Base-by-base conservation (phyloP, 2,797 vertebrate species). In the Pitangus sulphuratus region DNA sequence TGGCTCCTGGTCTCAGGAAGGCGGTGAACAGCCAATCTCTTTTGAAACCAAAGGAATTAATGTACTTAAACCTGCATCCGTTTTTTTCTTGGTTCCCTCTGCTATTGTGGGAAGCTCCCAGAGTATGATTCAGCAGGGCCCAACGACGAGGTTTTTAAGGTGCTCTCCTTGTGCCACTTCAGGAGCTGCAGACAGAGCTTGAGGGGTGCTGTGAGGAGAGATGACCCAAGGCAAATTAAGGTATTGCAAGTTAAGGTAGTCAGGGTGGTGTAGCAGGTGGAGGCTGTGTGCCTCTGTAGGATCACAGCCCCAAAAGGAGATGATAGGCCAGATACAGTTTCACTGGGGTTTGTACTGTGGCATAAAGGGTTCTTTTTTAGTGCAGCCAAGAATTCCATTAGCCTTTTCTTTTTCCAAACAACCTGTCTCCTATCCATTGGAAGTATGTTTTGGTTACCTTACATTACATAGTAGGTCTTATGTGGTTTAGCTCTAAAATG, bases 331-430 rank as follows among this genome's bases (percentile, higher is more conserved):
- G 87, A 62, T 95, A 91, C 16, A 74, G 56, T 95, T 93, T 93
- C 94, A 80, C 35, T 2, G 5, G 40, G 64, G n/a, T 50, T 87
- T 69, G 51, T 74, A 48, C 45, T 2, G 0, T 77, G 47, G 45
- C 79, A 92, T 91, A 83, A 95, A 91, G 72, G 15, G 69, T 28
- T 88, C 83, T 88, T 93, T 90, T 94, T 88, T 86, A 93, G 83
- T 44, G 57, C 76, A 90, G 91, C 95, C 94, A 96, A 72, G 85
- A 90, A 84, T 86, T 51, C 90, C 79, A 90, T 97, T 94, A 95
- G 93, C 39, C 72, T 81, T 92, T 93, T 93, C 70, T 90, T 85
- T 92, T 77, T 53, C 76, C 51, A 69, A 93, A 51, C 70, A 92
- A 37, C 72, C 56, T 80, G 83, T 91, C 87, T 94, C 22, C 71